Base-by-base conservation (phyloP, 2,113 vertebrate genomes). In the Clinocottus analis region DNA sequence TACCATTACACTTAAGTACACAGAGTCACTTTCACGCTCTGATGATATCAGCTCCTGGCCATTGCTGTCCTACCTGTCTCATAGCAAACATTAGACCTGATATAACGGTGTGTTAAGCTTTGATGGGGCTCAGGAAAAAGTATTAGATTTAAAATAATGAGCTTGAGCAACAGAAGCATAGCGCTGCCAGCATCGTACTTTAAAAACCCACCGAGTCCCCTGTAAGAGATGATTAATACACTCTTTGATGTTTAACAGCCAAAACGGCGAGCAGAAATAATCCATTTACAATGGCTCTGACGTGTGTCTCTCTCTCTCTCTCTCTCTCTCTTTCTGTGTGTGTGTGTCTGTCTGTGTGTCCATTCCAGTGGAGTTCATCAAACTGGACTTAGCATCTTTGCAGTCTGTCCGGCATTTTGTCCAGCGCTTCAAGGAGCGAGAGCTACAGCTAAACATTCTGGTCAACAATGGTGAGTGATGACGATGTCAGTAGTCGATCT, bases 381-480 rank as follows among this genome's bases (percentile, higher is more conserved):
- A 94, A 75, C 93, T 97, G 83, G 95, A 98, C 91, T 94, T 98
- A 79, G 94, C 95, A 12, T 98, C 96, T 68, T 84, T 96, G 95
- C 93, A 83, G 62, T 98, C 96, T 33, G 80, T 98, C 82, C 90
- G 85, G 72, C 86, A 92, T 7, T 98, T 97, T 72, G 96, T 95
- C n/a, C 85, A 85, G 74, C 80, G 23, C 29, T 98, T 98, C 94
- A 94, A 91, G 90, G 80, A 85, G 70, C 94, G 92, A 91, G 83
- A 89, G 11, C 91, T 95, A 19, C 94, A 93, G 0, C 95, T 98
- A 2, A 95, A 97, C 72, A 86, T 96, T 21, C 91, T 99, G 82
- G 90, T 98, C 79, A 98, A 98, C 85, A 98, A 98, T 72, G 97
- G 98, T 99, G 89, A 95, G 96, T 94, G 63, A 59, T 27, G 23